Percentiles rank a stretch among this genome's conserved stretches.
Conservation (phyloP, 2,888 invertebrate genomes). For the Rotaria sp. region DNA sequence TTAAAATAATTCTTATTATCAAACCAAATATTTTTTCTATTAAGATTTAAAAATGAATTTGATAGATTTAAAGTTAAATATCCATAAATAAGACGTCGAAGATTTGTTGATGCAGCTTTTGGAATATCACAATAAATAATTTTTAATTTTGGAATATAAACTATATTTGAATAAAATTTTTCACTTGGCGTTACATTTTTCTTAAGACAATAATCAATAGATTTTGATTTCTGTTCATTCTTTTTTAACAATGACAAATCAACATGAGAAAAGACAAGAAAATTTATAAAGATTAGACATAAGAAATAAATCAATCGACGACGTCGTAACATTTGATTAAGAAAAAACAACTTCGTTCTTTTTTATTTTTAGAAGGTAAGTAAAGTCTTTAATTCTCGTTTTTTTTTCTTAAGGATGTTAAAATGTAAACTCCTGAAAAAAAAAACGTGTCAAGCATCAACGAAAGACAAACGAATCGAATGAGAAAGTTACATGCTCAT, state of each 20-base stretch:
- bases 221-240: not conserved
- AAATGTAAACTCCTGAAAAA: too few relatives aligned
- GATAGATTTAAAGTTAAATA: not conserved
- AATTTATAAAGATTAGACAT: too few relatives aligned
- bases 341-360: not conserved
- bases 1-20: not conserved
- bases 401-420: too few relatives aligned
- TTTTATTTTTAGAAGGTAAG: not conserved
- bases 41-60: not conserved
- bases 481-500: too few relatives aligned
- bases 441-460: too few relatives aligned
- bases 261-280: not conserved
- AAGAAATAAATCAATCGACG: not conserved
- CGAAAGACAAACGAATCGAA: too few relatives aligned
- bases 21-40: not conserved
- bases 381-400: not conserved
- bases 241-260: not conserved
- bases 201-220: not conserved
- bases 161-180: not conserved
- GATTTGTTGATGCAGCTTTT: slow-evolving; percentile 21
- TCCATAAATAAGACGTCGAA: not conserved
- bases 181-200: not conserved
- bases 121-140: slow-evolving; percentile 20
- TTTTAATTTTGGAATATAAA: not conserved
- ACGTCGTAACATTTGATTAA: not conserved